A percentile compares a stretch with the other conserved stretches of the same genome.
Evolutionary conservation across 2,113 vertebrate species (phyloP).

Genomic region (Fulica atra): DNA sequence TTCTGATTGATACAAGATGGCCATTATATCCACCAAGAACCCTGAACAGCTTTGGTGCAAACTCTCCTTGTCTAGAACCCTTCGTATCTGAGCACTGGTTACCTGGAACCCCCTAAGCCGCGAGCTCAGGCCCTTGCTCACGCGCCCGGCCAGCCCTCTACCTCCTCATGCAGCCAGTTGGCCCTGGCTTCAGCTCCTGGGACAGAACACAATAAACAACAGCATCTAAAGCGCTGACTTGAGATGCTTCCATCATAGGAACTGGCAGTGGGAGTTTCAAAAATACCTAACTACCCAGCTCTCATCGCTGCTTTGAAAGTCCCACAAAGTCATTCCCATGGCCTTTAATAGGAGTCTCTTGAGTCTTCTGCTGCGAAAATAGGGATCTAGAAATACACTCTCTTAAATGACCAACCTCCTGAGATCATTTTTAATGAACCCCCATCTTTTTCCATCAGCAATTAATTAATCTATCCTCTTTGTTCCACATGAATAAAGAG

Average conservation of each 20-base stretch:
- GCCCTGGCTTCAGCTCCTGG: background rate
- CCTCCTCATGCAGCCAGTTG: accelerated
- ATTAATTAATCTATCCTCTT: conserved; percentile 54
- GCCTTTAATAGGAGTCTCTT: conserved; percentile 64
- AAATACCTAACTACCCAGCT: background rate
- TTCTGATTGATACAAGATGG: accelerated
- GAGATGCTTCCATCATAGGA: conserved; percentile 45
- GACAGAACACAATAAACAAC: background rate
- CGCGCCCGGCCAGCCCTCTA: background rate
- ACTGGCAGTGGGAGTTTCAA: conserved; percentile 34
- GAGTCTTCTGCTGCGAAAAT: background rate
- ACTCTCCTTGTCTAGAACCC: background rate
- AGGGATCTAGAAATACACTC: background rate
- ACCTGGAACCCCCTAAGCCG: background rate
- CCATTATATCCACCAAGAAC: background rate
- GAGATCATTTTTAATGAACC: conserved; percentile 48
- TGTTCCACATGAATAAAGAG: conserved; percentile 41
- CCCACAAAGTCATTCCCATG: conserved; percentile 54
- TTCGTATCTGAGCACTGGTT: background rate
- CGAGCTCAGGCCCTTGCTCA: accelerated
- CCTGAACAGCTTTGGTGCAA: background rate
- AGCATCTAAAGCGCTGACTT: conserved; percentile 7
- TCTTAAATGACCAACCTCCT: conserved; percentile 38
- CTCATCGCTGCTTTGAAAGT: background rate
- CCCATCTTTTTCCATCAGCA: conserved; percentile 33